phyloP scores from a whole-genome alignment of 1,140 invertebrate genomes.

The Spodoptera litura region DNA sequence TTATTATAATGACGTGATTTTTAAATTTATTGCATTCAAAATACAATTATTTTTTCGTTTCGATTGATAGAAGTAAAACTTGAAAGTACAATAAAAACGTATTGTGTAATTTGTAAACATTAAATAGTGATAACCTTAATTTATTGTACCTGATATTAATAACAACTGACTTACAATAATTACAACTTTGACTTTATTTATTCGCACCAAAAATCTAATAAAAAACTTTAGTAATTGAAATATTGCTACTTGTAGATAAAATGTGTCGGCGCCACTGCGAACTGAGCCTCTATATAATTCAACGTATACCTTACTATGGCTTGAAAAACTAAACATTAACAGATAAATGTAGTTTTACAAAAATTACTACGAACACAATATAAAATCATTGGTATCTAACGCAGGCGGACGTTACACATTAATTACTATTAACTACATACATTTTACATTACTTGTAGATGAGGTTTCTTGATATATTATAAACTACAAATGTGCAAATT shows the following conservation, averaged over 20 bases:
- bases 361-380: slow-evolving; percentile 20
- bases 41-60: neutral
- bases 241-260: neutral
- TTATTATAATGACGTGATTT: slow-evolving; percentile 1
- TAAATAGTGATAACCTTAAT: too few relatives aligned
- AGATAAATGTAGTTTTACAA: slow-evolving; percentile 1
- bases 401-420: slow-evolving; percentile 31
- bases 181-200: too few relatives aligned
- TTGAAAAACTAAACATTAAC: neutral
- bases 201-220: too few relatives aligned
- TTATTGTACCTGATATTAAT: neutral
- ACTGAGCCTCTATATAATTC: slow-evolving; percentile 2
- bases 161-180: too few relatives aligned
- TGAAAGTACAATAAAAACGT: too few relatives aligned
- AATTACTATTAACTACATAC: slow-evolving; percentile 7
- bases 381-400: slow-evolving; percentile 41
- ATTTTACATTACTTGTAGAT: neutral
- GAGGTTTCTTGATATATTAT: neutral
- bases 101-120: too few relatives aligned
- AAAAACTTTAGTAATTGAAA: too few relatives aligned
- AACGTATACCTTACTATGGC: neutral
- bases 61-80: too few relatives aligned
- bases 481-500: neutral
- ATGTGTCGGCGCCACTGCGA: slow-evolving; percentile 14
- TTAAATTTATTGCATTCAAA: neutral